Evolutionary conservation across 1,140 invertebrate species (phyloP).

Genomic region (Bombus superbus): DNA sequence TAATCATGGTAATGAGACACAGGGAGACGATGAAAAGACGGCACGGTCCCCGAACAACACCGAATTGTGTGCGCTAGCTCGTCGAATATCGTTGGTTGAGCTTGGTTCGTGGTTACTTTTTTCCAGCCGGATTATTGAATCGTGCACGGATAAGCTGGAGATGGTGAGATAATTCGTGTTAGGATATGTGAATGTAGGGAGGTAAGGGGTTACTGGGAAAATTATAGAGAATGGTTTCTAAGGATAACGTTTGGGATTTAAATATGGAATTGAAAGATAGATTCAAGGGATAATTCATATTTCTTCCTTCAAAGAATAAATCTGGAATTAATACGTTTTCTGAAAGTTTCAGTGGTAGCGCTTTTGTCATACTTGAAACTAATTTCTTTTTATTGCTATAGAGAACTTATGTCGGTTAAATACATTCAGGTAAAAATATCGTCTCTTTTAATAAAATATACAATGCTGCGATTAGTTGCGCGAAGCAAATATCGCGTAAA

Average conservation of each 20-base stretch:
- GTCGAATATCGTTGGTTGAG: not conserved
- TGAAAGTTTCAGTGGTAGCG: not conserved
- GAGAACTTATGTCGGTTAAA: too few relatives aligned
- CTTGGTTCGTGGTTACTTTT: not conserved
- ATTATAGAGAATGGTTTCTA: not conserved
- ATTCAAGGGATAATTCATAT: too few relatives aligned
- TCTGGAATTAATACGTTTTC: not conserved
- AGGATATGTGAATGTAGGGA: not conserved
- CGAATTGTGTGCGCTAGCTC: not conserved
- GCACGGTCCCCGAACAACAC: not conserved
- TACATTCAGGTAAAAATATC: too few relatives aligned
- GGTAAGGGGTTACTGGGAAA: not conserved
- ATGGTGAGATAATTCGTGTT: not conserved
- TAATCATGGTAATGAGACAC: constrained; percentile 61
- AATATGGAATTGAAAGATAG: not conserved
- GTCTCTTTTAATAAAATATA: too few relatives aligned
- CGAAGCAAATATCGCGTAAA: not conserved
- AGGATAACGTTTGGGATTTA: not conserved
- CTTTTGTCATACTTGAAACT: not conserved
- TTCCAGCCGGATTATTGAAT: constrained; percentile 9
- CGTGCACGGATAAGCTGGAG: not conserved
- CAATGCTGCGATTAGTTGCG: too few relatives aligned
- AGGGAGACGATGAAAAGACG: constrained; percentile 15
- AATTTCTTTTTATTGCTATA: too few relatives aligned
- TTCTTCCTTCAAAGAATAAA: too few relatives aligned